Conservation (phyloP, 2,797 vertebrate species). For the Pempheris klunzingeri region DNA sequence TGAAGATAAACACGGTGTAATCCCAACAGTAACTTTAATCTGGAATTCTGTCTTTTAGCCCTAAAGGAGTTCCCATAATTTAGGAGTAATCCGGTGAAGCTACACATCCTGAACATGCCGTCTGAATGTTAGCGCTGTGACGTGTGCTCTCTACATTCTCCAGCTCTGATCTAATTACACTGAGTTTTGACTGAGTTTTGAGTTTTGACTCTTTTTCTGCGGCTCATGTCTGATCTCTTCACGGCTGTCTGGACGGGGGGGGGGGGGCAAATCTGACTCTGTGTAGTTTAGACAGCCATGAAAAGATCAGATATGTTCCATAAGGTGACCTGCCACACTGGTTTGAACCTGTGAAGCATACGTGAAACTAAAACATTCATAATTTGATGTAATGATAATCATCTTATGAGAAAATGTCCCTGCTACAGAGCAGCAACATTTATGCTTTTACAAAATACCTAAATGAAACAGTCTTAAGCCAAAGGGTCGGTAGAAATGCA, state of each 20-base stretch:
- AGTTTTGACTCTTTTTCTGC: not conserved
- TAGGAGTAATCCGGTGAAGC: too few species aligned
- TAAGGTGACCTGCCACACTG: slow-evolving; percentile 1
- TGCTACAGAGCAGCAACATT: not conserved
- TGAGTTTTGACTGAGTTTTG: slow-evolving; percentile 1
- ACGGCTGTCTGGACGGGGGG: slow-evolving; percentile 34
- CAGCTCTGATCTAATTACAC: slow-evolving; percentile 21
- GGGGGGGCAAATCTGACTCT: not conserved
- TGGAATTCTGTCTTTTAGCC: too few species aligned
- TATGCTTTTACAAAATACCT: slow-evolving; percentile 1
- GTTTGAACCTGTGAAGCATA: not conserved
- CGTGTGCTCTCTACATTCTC: slow-evolving; percentile 5
- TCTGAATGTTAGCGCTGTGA: too few species aligned
- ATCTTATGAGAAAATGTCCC: not conserved
- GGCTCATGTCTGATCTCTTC: slow-evolving; percentile 52
- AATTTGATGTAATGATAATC: not conserved
- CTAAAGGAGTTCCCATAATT: too few species aligned
- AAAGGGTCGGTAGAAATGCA: not conserved
- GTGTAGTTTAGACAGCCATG: slow-evolving; percentile 30
- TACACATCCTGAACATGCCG: not conserved
- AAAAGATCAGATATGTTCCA: slow-evolving; percentile 42
- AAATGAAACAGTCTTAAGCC: slow-evolving; percentile 2
- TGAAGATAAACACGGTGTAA: not conserved
- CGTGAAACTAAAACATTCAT: not conserved
- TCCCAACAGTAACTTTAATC: too few species aligned